phyloP scores from a whole-genome alignment of 35 echinoderm and acorn worm species.

The Ophiothrix spiculata region DNA sequence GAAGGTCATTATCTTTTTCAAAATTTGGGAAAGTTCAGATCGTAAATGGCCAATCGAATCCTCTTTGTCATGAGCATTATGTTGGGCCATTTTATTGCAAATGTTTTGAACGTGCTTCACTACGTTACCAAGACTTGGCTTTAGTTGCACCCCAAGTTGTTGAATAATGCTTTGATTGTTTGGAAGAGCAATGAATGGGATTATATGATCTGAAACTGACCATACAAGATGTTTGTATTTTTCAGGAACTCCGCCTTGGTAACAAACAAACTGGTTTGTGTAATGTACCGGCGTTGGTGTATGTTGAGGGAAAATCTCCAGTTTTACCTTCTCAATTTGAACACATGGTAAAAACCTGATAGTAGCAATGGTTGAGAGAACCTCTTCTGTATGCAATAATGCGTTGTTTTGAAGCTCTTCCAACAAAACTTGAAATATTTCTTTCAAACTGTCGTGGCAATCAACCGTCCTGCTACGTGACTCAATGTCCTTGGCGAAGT shows the following conservation, averaged over 20 bases:
- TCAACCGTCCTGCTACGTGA: not conserved
- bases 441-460: not conserved
- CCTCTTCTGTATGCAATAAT: not conserved
- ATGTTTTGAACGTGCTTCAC: not conserved
- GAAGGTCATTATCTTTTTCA: not conserved
- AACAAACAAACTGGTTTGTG: conserved; percentile 7
- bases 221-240: conserved; percentile 14
- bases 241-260: not conserved
- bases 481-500: conserved; percentile 7
- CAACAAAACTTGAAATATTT: not conserved
- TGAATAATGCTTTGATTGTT: not conserved
- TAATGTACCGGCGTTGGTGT: not conserved
- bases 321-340: not conserved
- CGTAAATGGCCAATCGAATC: not conserved
- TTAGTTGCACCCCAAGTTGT: not conserved
- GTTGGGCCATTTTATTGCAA: not conserved
- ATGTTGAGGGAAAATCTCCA: not conserved
- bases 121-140: not conserved
- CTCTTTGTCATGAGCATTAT: conserved; percentile 21
- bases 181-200: conserved; percentile 10
- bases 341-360: conserved; percentile 18
- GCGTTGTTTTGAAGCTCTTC: not conserved
- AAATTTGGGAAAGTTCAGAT: not conserved
- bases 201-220: conserved; percentile 6
- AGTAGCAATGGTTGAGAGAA: not conserved